Conservation (phyloP, 2,888 invertebrate genomes). For the Elysia crispata region DNA sequence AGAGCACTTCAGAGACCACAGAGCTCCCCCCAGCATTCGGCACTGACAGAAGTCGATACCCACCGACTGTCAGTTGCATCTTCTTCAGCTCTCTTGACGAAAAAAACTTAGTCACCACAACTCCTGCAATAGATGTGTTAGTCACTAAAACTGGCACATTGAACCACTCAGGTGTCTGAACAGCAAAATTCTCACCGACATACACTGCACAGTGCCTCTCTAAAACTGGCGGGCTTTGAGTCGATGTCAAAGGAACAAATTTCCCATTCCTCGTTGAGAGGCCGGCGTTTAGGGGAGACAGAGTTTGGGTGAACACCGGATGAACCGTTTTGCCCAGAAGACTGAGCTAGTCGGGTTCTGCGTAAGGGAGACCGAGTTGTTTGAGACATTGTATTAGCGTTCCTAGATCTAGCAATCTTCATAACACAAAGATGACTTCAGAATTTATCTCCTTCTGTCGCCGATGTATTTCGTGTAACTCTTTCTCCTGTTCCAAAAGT, state of each 20-base stretch:
- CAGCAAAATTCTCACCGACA: constrained; percentile 67
- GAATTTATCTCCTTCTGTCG: too few species aligned
- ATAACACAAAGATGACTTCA: too few species aligned
- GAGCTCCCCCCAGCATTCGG: constrained; percentile 76
- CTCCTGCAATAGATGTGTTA: constrained; percentile 59
- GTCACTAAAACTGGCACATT: constrained; percentile 59
- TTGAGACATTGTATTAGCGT: too few species aligned
- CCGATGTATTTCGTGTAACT: too few species aligned
- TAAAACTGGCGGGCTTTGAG: background rate
- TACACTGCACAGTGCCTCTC: constrained; percentile 56
- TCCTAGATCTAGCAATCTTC: too few species aligned
- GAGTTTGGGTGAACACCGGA: background rate
- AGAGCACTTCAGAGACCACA: constrained; percentile 72
- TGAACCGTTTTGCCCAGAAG: too few species aligned
- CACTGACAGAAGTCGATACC: constrained; percentile 61
- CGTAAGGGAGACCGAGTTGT: too few species aligned
- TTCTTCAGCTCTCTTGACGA: constrained; percentile 55
- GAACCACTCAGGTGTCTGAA: constrained; percentile 62
- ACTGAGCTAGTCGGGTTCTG: too few species aligned
- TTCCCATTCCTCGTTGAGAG: constrained; percentile 23
- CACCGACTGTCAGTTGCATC: constrained; percentile 68
- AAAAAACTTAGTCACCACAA: constrained; percentile 64
- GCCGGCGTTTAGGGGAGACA: constrained; percentile 26
- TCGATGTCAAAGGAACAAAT: background rate
- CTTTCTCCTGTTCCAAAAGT: too few species aligned